Evolutionary conservation across 1,140 invertebrate species (phyloP), one percentile per base, ranked within the genome.

Genomic region (Lepidotrigona ventralis): DNA sequence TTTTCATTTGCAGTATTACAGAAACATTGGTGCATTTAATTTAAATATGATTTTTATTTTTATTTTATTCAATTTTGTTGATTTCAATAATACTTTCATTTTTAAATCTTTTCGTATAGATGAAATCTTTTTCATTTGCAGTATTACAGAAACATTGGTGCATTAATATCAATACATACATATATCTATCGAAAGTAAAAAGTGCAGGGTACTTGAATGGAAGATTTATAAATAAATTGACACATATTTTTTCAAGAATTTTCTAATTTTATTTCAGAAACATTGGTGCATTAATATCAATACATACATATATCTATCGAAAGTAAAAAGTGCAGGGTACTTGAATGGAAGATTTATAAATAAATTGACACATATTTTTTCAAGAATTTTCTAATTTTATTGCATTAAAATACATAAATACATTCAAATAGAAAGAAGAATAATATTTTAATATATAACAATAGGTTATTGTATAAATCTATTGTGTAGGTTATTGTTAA

Each of bases 211-310:
- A 70, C 5, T 70, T n/a, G 2, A 70, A 46, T 70, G 19, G 21
- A 46, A 70, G 2, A 15, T 39, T 46, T 46, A 39, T 69, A n/a
- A 66, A 21, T 66, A 66, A 66, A 33, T 33, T 11, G 4, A 46
- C 14, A 70, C 15, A 39, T 70, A 46, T 46, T 70, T 46, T 70
- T 33, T n/a, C 12, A n/a, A 46, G 39, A 46, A 8, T 46, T 46
- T 69, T 46, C 12, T 69, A 69, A 69, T 70, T 70, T 69, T 29
- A 23, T 68, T 68, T n/a, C n/a, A n/a, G n/a, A n/a, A n/a, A n/a
- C n/a, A n/a, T n/a, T n/a, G n/a, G n/a, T n/a, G n/a, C n/a, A 69
- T 39, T 69, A 23, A 23, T 69, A 19, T 69, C 5, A 39, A 14
- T 12, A 23, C 5, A 23, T 39, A 33, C 1, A 66, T 9, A 39